Percentiles rank a stretch among this genome's conserved stretches.
These are phyloP conservation scores for Parapristionchus giblindavisi DNA, from an alignment of 2,888 invertebrate species.

Conservation along the genomic window DNA sequence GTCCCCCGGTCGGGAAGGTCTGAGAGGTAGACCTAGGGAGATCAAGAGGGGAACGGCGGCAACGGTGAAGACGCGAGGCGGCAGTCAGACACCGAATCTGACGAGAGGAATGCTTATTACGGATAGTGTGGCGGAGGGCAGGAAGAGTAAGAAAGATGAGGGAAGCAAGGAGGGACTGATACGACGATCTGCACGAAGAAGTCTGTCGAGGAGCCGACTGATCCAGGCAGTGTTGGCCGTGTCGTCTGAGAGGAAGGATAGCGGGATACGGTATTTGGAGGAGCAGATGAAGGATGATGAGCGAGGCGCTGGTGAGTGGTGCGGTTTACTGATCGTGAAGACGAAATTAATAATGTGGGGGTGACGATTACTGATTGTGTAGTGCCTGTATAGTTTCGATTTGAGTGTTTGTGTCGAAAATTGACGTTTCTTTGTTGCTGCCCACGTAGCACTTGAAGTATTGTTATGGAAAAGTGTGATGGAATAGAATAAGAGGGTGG, in stretches of 20 bases:
- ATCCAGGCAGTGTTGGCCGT: conserved; percentile 28
- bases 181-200: neutral
- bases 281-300: neutral
- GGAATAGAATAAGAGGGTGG: no score
- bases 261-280: neutral
- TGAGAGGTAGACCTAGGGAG: conserved; percentile 21
- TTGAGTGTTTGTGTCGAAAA: no score
- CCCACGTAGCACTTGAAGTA: no score
- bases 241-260: neutral
- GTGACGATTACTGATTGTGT: no score
- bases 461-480: no score
- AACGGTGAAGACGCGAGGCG: neutral
- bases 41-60: conserved; percentile 29
- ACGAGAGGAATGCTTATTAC: neutral
- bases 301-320: neutral
- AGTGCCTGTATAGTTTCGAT: no score
- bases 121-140: neutral
- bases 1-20: no score
- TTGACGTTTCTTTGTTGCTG: no score
- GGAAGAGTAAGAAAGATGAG: conserved; percentile 3
- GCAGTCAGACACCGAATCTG: conserved; percentile 18
- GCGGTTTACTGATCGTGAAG: no score
- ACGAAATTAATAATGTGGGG: no score
- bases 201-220: conserved; percentile 13
- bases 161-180: conserved; percentile 2